Evolutionary conservation across 2,797 vertebrate genomes (phyloP), one percentile per base, ranked within the genome.

Genomic region (Rhincodon typus): DNA sequence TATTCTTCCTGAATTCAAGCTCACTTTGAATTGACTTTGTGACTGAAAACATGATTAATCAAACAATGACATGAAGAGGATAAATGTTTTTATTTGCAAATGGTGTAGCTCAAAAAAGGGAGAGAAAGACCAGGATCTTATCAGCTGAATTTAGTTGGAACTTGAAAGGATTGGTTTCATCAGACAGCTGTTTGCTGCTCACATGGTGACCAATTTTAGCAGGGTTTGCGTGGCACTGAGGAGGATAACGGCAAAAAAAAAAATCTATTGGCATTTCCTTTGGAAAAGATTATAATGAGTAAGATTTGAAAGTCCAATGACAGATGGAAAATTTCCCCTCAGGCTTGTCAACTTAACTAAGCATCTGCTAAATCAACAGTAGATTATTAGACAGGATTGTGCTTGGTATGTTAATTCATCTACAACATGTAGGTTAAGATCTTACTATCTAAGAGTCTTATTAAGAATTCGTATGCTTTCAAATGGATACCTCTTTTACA

Each of bases 261-360:
- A 62, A 62, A 62, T 62, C 57, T 34, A 19, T 15, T 90, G 87
- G 34, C 87, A 90, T 90, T 62, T 90, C 87, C 27, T 90, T 90
- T 90, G 57, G 87, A 62, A 90, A 53, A 90, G 87, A 62, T 30
- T 62, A 53, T 62, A 57, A 57, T 62, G 13, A 90, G 27, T 27
- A 62, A 90, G 50, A 62, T 62, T 90, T 90, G 15, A 90, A 90
- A 90, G 87, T 62, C 87, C 62, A 53, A 90, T 90, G 87, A 90
- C 53, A 57, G 87, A 53, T 62, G 87, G 87, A 62, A 90, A 90
- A 90, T n/a, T n/a, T 62, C 34, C 53, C 87, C 87, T 90, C 46
- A 90, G 53, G 50, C 87, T 57, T 90, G 87, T 90, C 53, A 90
- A 90, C 87, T 62, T 90, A 90, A n/a, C 53, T 90, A 62, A 90